Evolutionary conservation across 2,888 invertebrate species (phyloP), one percentile per base, ranked within the genome.

Genomic region (Nymphalis c-album): DNA sequence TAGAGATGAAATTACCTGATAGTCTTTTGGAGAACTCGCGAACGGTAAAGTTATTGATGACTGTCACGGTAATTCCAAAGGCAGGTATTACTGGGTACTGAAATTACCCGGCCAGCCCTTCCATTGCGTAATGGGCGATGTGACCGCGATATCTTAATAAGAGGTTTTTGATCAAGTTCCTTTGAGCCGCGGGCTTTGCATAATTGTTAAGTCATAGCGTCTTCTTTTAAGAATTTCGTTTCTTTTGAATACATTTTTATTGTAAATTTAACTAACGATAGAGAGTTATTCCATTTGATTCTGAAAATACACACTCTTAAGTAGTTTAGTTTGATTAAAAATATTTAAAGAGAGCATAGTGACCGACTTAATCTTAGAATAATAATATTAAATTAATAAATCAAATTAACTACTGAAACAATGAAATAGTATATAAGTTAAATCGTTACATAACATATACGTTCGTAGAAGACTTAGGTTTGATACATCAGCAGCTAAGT

Each of bases 141-240:
- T 87, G 87, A 86, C 88, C 87, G 82, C 83, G 86, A 88, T 91
- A 90, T 89, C 89, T 88, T 90, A 90, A 91, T 91, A 90, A 89
- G 87, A 84, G 88, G 88, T 84, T 89, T 80, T 82, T 84, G 88
- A 89, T 90, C 89, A 86, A 83, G 84, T 85, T 85, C 79, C 77
- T 75, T 75, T 70, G 81, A 80, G 78, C 82, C 82, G 74, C 76
- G 65, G 60, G 81, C 84, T 85, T 86, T 87, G 84, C 87, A 89
- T 91, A 90, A 90, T 90, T 90, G 85, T 90, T 87, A 85, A 84
- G 79, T 78, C 68, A 75, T 74, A 75, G 70, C 72, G 65, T 72
- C 73, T 73, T 75, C 73, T 66, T 65, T 66, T 65, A 40, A 17
- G 46, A 20, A 8, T 59, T 59, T 59, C 35, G 10, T 16, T 51